phyloP scores from a whole-genome alignment of 2,888 invertebrate species.

The Teinopalpus imperialis region DNA sequence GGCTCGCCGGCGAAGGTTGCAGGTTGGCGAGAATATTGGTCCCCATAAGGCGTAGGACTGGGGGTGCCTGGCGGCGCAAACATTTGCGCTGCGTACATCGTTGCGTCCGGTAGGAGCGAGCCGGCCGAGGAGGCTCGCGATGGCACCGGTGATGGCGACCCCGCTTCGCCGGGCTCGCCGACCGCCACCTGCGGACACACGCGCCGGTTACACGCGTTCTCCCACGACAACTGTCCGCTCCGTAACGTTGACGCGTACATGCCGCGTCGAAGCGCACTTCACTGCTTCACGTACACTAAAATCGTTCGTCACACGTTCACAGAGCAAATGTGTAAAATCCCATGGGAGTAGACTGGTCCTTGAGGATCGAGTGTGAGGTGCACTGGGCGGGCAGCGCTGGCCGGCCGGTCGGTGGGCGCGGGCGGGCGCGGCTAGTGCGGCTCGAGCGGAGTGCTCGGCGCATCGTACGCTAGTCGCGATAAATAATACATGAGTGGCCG shows the following conservation, averaged over 20 bases:
- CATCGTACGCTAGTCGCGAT: constrained; percentile 82
- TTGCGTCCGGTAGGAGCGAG: constrained; percentile 83
- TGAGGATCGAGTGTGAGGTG: constrained; percentile 74
- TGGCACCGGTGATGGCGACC: constrained; percentile 83
- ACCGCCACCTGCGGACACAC: constrained; percentile 83
- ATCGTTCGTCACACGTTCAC: constrained; percentile 64
- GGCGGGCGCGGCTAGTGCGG: constrained; percentile 80
- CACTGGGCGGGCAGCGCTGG: constrained; percentile 82
- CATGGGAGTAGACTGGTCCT: constrained; percentile 45
- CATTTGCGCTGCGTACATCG: constrained; percentile 87
- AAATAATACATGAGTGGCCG: constrained; percentile 81
- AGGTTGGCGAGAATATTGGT: constrained; percentile 74
- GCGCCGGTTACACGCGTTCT: constrained; percentile 85
- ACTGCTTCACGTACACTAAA: constrained; percentile 76
- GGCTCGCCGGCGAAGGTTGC: constrained; percentile 86
- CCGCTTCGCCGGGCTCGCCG: constrained; percentile 83
- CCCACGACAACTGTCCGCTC: constrained; percentile 82
- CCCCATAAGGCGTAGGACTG: constrained; percentile 84
- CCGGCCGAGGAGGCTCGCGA: constrained; percentile 82
- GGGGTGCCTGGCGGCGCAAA: constrained; percentile 86
- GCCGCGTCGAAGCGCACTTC: constrained; percentile 76
- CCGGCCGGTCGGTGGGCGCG: constrained; percentile 83
- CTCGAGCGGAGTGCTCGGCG: constrained; percentile 81
- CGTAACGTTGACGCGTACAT: constrained; percentile 84
- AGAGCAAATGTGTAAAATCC: constrained; percentile 50